Base-by-base conservation (phyloP, 53 echinoderm and acorn worm genomes). In the Crossaster papposus region DNA sequence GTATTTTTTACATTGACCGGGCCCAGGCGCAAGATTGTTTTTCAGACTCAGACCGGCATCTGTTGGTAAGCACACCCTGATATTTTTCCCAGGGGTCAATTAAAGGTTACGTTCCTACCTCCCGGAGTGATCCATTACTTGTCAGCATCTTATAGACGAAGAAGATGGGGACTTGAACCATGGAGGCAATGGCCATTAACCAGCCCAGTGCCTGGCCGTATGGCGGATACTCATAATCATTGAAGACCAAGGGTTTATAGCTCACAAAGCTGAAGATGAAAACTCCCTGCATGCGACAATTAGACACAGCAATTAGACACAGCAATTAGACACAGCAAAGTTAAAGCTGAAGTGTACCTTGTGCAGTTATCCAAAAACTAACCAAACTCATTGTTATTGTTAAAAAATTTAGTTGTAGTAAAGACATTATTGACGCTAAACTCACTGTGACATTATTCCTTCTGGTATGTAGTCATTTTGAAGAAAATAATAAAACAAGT, bases 171-270 rank as follows among this genome's bases (percentile, higher is more conserved):
- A 94, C 82, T 86, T 92, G 91, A 30, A 99, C 30, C 94, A 99
- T 99, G 38, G 99, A 96, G 44, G 92, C 82, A 0, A 88, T 32
- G 34, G 99, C 93, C 79, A 99, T 82, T 33, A 96, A 35, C 99
- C 94, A 99, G 5, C 99, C 99, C 29, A 99, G 81, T 51, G 89
- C 91, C 70, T 94, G 93, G 10, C 96, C 99, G 94, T 96, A 96
- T 38, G 77, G 79, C 2, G 96, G 96, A 79, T 99, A 99, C 20
- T 70, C 55, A 26, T 99, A 99, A 58, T 92, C 93, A 36, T 94
- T 89, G 89, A 93, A 99, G 18, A 82, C 87, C 64, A 99, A 70
- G 4, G 92, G 92, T 62, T 85, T 92, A 79, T 95, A 96, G 50
- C 92, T 92, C 12, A 99, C 91, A 10, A 88, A 74, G 78, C 99